Evolutionary conservation across 1,140 invertebrate genomes (phyloP), one percentile per base, ranked within the genome.

Genomic region (Drosophila nigrodunni): DNA sequence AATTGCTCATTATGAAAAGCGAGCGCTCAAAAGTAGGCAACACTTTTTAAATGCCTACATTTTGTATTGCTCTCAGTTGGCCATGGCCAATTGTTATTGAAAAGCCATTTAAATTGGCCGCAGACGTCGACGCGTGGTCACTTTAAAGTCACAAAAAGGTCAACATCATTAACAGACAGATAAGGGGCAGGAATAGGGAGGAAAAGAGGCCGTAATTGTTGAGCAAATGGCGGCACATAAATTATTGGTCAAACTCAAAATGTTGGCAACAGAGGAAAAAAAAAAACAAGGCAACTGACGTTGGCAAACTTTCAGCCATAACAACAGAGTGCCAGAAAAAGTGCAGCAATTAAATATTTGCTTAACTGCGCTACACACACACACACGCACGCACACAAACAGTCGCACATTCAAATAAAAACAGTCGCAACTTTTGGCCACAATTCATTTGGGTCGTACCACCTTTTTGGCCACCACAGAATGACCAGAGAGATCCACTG

Each of bases 271-370:
- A 71, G 7, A 10, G 7, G 7, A 46, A 46, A 44, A 43, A 35
- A 15, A 50, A 52, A 47, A 41, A 47, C 2, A 44, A 49, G 55
- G 25, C 4, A 60, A 46, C 46, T 68, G 64, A 73, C 70, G 47
- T 67, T 87, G 82, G 82, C 82, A 75, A 86, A 89, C 74, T 88
- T 88, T 86, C 54, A 47, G 70, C 74, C 47, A 77, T 69, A 73
- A 66, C 70, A 80, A 71, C 58, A 54, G 64, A 70, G 67, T 46
- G 74, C 62, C 73, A 71, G 75, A 78, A 89, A 88, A 91, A 90
- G 82, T 91, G 89, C 89, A 91, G 85, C 89, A 91, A 91, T 91
- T 91, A 91, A 91, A 91, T 91, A 91, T 91, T 91, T 91, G 89
- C 81, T 91, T 86, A 91, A 91, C 89, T 91, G 78, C 80, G 66